Conservation (phyloP, 2,113 vertebrate genomes). For the Platanista minor region DNA sequence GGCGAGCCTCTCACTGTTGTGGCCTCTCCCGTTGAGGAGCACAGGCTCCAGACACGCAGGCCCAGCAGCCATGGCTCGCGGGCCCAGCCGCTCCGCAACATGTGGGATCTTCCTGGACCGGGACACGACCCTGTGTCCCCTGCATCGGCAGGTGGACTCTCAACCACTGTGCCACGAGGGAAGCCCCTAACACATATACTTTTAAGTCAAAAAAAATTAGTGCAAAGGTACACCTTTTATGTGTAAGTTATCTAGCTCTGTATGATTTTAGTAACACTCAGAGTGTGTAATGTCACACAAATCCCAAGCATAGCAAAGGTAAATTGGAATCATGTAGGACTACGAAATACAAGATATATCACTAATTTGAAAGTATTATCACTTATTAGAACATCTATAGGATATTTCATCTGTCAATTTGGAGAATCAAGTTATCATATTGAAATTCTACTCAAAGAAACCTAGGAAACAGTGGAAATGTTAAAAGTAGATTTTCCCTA, state of each 20-base stretch:
- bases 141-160: too few relatives aligned
- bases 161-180: too few relatives aligned
- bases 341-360: neutral
- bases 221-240: neutral
- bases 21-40: too few relatives aligned
- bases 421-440: neutral
- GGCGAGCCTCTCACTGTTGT: too few relatives aligned
- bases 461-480: neutral
- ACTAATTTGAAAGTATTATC: neutral
- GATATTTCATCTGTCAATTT: neutral
- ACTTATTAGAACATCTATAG: neutral
- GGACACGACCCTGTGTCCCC: too few relatives aligned
- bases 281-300: neutral
- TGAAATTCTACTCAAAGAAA: slow-evolving; percentile 7
- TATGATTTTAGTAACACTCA: neutral
- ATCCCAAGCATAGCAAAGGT: neutral
- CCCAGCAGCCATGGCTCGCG: too few relatives aligned
- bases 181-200: too few relatives aligned
- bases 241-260: neutral
- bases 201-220: neutral
- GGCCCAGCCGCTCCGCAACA: too few relatives aligned
- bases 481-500: neutral
- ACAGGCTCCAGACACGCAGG: too few relatives aligned
- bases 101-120: too few relatives aligned
- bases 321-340: neutral